Evolutionary conservation across 2,797 vertebrate genomes (phyloP), one percentile per base, ranked within the genome.

Genomic region (Alfaro cultratus): DNA sequence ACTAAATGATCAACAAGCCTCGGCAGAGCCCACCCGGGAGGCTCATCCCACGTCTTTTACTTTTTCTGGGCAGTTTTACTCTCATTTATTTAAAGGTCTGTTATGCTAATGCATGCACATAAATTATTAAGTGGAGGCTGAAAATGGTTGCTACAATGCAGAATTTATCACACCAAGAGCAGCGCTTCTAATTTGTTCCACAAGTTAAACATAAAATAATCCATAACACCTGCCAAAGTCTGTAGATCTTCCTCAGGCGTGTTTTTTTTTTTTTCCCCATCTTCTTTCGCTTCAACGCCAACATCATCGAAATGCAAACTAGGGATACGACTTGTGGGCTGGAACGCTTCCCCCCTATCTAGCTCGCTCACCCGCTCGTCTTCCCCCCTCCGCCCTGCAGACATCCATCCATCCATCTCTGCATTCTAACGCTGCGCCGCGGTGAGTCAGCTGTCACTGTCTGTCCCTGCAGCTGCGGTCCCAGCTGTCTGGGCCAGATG

Each of bases 381-480:
- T 64, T 68, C 74, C 67, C 78, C 80, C 57, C 57, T 16, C 41
- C 47, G 0, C 89, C 88, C 83, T 86, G 82, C 77, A 87, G 82
- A 81, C 84, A 89, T 85, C 84, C 83, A 90, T 91, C 89, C 87
- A 90, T 89, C 91, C 87, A 89, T 93, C 81, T 82, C 83, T 76
- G 77, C 80, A 80, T 79, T 88, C 82, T 73, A 81, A 85, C 79
- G 26, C 84, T 31, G 83, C 76, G 85, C 81, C 76, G 85, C 81
- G 79, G 89, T 84, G 88, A 92, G 89, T 93, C 90, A 88, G 90
- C 92, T 92, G 92, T 90, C 91, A 90, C 88, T 88, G 90, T 86
- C 85, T 87, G 85, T 89, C 91, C 93, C 90, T 91, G 93, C 94
- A 94, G 95, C 94, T 94, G 94, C 88, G 91, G 93, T 90, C 93